phyloP scores from a whole-genome alignment of 2,113 vertebrate genomes.

The Drymodes brunneopygia region DNA sequence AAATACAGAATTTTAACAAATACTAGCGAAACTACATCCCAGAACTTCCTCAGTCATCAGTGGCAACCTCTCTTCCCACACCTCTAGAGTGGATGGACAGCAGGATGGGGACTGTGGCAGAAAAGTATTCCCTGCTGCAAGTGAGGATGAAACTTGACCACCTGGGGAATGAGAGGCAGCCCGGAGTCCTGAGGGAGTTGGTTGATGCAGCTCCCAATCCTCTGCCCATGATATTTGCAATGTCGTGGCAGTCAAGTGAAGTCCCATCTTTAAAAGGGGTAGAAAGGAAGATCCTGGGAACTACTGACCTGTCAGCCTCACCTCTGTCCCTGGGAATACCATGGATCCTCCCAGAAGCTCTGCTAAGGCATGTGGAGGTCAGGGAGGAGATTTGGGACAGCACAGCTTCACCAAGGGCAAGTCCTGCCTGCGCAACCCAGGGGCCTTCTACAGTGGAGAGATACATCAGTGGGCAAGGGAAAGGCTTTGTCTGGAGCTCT shows the following conservation, averaged over 20 bases:
- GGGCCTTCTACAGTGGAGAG: background rate
- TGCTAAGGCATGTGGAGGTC: background rate
- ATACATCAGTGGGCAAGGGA: background rate
- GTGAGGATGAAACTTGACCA: background rate
- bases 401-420: rapidly evolving
- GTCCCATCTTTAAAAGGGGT: background rate
- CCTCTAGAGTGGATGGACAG: background rate
- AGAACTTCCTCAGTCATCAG: background rate
- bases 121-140: background rate
- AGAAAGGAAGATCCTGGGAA: background rate
- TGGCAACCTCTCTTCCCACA: background rate
- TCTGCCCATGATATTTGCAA: background rate
- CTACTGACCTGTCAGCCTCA: background rate
- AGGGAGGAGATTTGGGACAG: background rate
- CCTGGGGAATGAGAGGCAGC: background rate
- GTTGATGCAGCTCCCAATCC: background rate
- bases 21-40: background rate
- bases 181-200: background rate
- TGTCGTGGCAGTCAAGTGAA: background rate
- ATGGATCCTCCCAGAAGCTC: background rate
- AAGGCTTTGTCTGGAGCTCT: background rate
- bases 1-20: background rate
- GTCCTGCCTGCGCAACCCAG: background rate
- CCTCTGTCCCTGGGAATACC: background rate
- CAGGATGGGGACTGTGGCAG: background rate